Base-by-base conservation (phyloP, 2,113 vertebrate genomes). In the Phrynosoma platyrhinos region DNA sequence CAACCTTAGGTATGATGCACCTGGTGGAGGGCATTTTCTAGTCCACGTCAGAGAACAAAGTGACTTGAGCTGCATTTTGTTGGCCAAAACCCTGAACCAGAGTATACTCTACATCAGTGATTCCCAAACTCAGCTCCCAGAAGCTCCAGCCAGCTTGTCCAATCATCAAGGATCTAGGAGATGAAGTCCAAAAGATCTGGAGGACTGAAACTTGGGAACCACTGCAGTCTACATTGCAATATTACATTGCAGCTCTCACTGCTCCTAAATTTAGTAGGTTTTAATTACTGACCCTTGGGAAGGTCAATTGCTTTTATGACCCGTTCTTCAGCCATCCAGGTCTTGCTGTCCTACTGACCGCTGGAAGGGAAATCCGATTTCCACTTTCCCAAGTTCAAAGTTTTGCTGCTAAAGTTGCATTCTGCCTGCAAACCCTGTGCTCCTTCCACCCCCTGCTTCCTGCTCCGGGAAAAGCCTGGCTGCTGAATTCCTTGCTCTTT, bases 301-400 rank as follows among this genome's bases (percentile, higher is more conserved):
- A 20, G 12, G 40, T 62, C 32, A 52, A 32, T 5, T 79, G 32
- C 18, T 20, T 30, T 36, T 81, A 42, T 40, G 25, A 20, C 25
- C 78, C 53, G 18, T 55, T 64, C 36, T 25, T 10, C 42, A 77
- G 58, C 23, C 32, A 47, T 13, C 18, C 23, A 52, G n/a, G 2
- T 32, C 82, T 79, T 47, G 42, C n/a, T 79, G 21, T 71, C 47
- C 66, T 21, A 32, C 71, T 82, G 55, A 76, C 23, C 79, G 18
- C 20, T 69, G 25, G 85, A 72, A 87, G 52, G n/a, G 85, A 87
- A 58, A 36, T 30, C 68, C 52, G 27, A 40, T 80, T 58, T 87
- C 68, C 52, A 72, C 32, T 71, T 72, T 86, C 68, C 32, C 25
- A 58, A 72, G 53, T 62, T 62, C 3, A 32, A 23, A 21, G n/a